Base-by-base conservation (phyloP, 2,113 vertebrate species). In the Galemys pyrenaicus region DNA sequence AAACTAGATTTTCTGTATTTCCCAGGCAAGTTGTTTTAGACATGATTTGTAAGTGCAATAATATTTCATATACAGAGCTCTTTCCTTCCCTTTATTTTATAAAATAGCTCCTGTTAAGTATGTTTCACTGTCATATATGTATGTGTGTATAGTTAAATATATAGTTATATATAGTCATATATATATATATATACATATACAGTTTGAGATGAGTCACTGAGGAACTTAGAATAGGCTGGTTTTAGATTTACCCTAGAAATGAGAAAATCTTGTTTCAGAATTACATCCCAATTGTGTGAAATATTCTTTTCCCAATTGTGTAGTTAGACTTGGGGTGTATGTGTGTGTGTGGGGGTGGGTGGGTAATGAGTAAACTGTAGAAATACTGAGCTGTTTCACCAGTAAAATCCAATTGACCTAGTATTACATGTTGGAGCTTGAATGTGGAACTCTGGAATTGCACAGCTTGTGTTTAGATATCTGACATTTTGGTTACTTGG, bases 291-390 rank as follows among this genome's bases (percentile, higher is more conserved):
- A 92, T 88, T 32, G 51, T 30, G 77, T 7, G n/a, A n/a, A n/a
- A n/a, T n/a, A n/a, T n/a, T n/a, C n/a, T n/a, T 58, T 92, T 93
- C 39, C 32, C 71, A 78, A 92, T 88, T 32, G 51, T 30, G 77
- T 7, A 68, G 49, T 87, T 96, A 80, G 37, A 89, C 56, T 26
- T 75, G 26, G 35, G 37, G 37, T n/a, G n/a, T n/a, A n/a, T n/a
- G n/a, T n/a, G n/a, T n/a, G n/a, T n/a, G n/a, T n/a, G 20, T 37
- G 6, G 16, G 22, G 16, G 39, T 11, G 10, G 0, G 1, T 2
- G 0, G 35, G 44, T 4, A 8, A 54, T 32, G 26, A 44, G 20
- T 73, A n/a, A 65, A 35, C 20, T 60, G 10, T n/a, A 49, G 37
- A 75, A 44, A 35, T 71, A 17, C 7, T 44, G 56, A 65, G 3